These are phyloP conservation scores for Oscheius myriophilus DNA, from an alignment of 2,888 invertebrate species.

Conservation along the genomic window DNA sequence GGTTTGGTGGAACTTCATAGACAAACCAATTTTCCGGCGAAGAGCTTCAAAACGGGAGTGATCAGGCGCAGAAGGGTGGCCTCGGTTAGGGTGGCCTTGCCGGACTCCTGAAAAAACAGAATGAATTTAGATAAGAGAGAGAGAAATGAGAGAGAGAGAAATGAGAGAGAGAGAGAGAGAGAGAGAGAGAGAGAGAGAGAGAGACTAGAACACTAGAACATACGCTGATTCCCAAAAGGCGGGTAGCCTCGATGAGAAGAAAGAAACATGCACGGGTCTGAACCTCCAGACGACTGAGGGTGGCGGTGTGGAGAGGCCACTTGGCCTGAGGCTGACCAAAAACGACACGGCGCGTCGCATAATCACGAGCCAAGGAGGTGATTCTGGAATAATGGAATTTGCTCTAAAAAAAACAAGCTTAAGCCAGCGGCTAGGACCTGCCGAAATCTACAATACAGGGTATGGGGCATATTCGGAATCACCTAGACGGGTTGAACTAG, in stretches of 20 bases:
- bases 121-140: too few relatives aligned
- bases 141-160: too few relatives aligned
- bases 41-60: constrained; percentile 75
- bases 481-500: too few relatives aligned
- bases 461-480: too few relatives aligned
- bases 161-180: too few relatives aligned
- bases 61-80: constrained; percentile 73
- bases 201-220: too few relatives aligned
- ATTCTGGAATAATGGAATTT: constrained; percentile 71
- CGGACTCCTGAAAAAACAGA: constrained; percentile 71
- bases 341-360: constrained; percentile 73
- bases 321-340: constrained; percentile 73
- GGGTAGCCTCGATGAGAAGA: constrained; percentile 73
- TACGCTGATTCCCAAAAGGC: constrained; percentile 72
- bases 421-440: too few relatives aligned
- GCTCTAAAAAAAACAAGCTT: too few relatives aligned
- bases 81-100: constrained; percentile 71
- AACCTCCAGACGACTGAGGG: constrained; percentile 74
- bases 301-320: constrained; percentile 75
- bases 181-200: too few relatives aligned
- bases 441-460: too few relatives aligned
- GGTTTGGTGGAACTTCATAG: neutral
- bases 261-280: constrained; percentile 73
- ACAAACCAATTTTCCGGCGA: constrained; percentile 74
- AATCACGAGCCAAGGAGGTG: constrained; percentile 74